Base-by-base conservation (phyloP, 2,888 invertebrate genomes). In the Phalera bucephala region DNA sequence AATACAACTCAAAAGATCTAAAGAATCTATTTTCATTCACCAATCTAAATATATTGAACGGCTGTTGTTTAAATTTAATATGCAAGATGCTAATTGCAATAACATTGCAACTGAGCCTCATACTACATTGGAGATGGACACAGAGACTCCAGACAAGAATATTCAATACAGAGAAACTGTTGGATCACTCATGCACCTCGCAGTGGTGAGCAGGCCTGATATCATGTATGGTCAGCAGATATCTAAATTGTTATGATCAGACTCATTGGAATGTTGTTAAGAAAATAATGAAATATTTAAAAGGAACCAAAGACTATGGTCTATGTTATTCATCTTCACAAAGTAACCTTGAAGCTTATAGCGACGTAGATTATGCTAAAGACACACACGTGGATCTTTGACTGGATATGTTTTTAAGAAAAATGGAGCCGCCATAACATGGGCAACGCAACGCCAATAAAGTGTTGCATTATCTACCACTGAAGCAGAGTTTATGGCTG, bases 181-280 rank as follows among this genome's bases (percentile, higher is more conserved):
- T 12, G 45, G 47, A 0, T 39, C 39, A 4, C 19, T 47, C 2
- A 45, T 48, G 41, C 41, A 45, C 19, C 31, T 41, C 11, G 39
- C 48, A 3, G 28, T 36, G 42, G 46, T 45, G 11, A 48, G 39
- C 23, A 30, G 52, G 28, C 52, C 52, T 13, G 54, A 55, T 8
- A 45, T 57, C 0, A 26, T 28, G 27, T 51, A 27, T 39, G 37
- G 46, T 52, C n/a, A 52, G 52, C 41, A 19, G 41, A 35, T 56
- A 17, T 27, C 9, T 46, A 1, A 31, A 46, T 32, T 33, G 9
- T 40, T 36, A 33, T 26, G n/a, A 34, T 30, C 6, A 45, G 1
- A 15, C 28, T 2, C 45, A 45, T 15, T 41, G 44, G 34, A 40
- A 45, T 25, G 43, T 36, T 23, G 43, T 47, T 3, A 43, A 40